Conservation (phyloP, 2,113 vertebrate genomes). For the Agelaius tricolor region DNA sequence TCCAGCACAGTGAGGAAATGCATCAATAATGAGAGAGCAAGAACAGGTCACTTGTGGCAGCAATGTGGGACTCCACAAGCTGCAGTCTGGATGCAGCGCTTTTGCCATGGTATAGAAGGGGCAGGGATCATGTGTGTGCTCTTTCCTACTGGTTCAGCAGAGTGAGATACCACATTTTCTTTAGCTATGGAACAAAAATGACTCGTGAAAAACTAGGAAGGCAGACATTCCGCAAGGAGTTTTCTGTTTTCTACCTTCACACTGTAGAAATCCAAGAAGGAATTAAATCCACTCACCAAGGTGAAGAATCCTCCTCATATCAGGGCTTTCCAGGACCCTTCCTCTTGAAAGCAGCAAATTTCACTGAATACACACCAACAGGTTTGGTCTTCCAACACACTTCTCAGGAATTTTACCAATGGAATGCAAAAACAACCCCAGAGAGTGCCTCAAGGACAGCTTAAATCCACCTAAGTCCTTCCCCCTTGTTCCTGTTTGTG, state of each 20-base stretch:
- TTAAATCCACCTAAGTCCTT: neutral
- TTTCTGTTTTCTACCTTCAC: neutral
- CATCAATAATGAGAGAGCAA: constrained; percentile 35
- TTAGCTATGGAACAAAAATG: neutral
- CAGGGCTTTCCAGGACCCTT: neutral
- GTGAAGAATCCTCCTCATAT: neutral
- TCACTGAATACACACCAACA: neutral
- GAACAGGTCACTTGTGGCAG: neutral
- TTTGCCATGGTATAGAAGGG: neutral
- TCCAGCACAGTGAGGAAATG: neutral
- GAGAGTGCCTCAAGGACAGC: neutral
- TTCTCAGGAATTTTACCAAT: neutral
- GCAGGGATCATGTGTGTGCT: neutral
- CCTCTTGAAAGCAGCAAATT: neutral
- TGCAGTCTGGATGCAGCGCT: neutral
- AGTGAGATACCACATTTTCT: neutral
- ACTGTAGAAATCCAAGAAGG: neutral
- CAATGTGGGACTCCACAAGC: neutral
- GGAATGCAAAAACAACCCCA: neutral
- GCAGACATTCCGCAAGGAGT: neutral
- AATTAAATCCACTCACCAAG: neutral
- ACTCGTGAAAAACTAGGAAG: neutral
- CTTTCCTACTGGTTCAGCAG: neutral
- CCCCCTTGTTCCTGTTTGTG: neutral
- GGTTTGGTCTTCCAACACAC: neutral